Evolutionary conservation across 35 echinoderm and acorn worm species (phyloP).

Genomic region (Anneissia japonica): DNA sequence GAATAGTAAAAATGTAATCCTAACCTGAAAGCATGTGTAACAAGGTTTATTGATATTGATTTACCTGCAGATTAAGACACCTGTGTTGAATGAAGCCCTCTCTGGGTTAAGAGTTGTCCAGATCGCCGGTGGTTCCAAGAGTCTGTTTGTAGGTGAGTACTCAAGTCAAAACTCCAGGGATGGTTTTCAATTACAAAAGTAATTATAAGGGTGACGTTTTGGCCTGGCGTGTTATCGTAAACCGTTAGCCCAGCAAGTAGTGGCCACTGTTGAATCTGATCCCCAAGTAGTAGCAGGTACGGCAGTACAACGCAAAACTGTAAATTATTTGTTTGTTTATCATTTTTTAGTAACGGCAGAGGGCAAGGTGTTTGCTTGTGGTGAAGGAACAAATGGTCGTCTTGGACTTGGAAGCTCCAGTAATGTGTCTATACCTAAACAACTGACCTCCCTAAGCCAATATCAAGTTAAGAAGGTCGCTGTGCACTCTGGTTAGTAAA

Average conservation of each 20-base stretch:
- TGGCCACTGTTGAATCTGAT: too few species aligned
- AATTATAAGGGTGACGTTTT: too few species aligned
- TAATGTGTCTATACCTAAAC: constrained; percentile 68
- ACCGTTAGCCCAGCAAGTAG: background rate
- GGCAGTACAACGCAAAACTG: too few species aligned
- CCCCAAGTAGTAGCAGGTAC: too few species aligned
- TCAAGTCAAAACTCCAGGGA: too few species aligned
- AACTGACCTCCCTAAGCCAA: constrained; percentile 57
- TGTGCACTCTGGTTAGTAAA: constrained; percentile 85
- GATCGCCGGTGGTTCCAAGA: constrained; percentile 86
- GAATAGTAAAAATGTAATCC: too few species aligned
- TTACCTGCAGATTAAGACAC: constrained; percentile 91
- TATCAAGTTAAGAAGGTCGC: constrained; percentile 89
- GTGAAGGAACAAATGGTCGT: constrained; percentile 91
- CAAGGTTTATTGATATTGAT: too few species aligned
- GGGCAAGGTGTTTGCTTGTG: constrained; percentile 92
- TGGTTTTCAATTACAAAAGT: too few species aligned
- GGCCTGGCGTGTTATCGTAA: too few species aligned
- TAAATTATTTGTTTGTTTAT: background rate
- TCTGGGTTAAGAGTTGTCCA: constrained; percentile 77
- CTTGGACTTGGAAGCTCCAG: constrained; percentile 75
- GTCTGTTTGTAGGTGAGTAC: constrained; percentile 89
- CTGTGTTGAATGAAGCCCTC: constrained; percentile 76
- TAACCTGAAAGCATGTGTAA: too few species aligned
- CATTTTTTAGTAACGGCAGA: constrained; percentile 72